Base-by-base conservation (phyloP, 2,888 invertebrate species). In the Eupithecia subfuscata region DNA sequence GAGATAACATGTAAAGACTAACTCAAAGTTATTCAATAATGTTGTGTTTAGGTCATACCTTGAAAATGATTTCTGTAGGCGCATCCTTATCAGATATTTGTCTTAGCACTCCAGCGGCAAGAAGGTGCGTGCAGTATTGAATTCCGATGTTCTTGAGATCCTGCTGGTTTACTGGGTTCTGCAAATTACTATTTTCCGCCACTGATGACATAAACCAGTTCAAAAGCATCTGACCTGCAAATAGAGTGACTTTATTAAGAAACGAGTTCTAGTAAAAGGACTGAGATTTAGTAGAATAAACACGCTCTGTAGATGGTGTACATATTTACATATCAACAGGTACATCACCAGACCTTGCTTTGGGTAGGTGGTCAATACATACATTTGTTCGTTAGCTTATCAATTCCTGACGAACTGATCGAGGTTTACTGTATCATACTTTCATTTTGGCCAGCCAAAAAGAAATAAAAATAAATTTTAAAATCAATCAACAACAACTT, bases 141-240 rank as follows among this genome's bases (percentile, higher is more conserved):
- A 97, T 95, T 9, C 97, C 97, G 84, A 99, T 92, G 84, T 96
- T 95, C 89, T 96, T 97, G 82, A 98, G 93, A 87, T 98, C 98
- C 87, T 96, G 96, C 80, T 95, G 94, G 82, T 96, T 96, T 79
- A 97, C 90, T 76, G 96, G 90, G 79, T 95, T 94, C 82, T 96
- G 96, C 68, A 97, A 90, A 84, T 96, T 96, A 84, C 96, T 96
- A 79, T 96, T 96, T 82, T 97, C 97, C 78, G 96, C 95, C 82
- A 97, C 96, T 63, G 97, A 97, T 71, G 98, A 97, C 82, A 97
- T 95, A 85, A 98, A 96, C 98, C 98, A 98, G 91, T 98, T 98
- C 84, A 98, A 95, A 86, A 99, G 95, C 97, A 98, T 98, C 94
- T 98, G 97, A 91, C 98, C 98, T 99, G 95, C 37, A 95, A 95